Evolutionary conservation across 2,888 invertebrate genomes (phyloP), one percentile per base, ranked within the genome.

Genomic region (Caenorhabditis plicata): DNA sequence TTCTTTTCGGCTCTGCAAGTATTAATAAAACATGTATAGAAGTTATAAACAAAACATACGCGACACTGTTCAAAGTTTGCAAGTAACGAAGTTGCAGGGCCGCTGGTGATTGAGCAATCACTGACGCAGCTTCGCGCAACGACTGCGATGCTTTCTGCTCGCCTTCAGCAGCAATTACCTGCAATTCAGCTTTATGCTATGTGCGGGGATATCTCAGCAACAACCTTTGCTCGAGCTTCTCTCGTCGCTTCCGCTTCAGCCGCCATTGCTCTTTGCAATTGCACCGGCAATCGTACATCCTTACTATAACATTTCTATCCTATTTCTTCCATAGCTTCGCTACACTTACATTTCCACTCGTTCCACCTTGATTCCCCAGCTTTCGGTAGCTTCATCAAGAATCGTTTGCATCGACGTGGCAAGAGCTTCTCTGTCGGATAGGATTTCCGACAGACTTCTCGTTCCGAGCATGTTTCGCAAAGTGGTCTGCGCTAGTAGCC

Each of bases 161-260:
- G 26, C 95, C 95, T 82, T 95, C 95, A 4, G 94, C 94, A 0
- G 92, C 92, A 71, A 94, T 93, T 0, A 60, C 60, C 55, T 50
- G 20, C 1, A 35, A 53, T 20, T 13, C 5, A 3, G 23, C 15
- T 32, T n/a, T n/a, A n/a, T 9, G 20, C 26, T 25, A 20, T 38
- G 11, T n/a, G 29, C 19, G 3, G 19, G 27, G n/a, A 8, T 19
- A 4, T 15, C n/a, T 26, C 11, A 27, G 13, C 5, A 15, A 2
- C 2, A 9, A 47, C 57, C 60, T 77, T 78, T 1, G 77, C 77
- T 20, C 73, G 49, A 9, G 92, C 92, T 81, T 93, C 92, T 32
- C 92, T 86, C 0, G 92, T 89, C 0, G 92, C 92, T 77, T 93
- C 92, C 0, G 92, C 93, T 82, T 93, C 93, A 0, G 92, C 92